A percentile compares a stretch with the other conserved stretches of the same genome.
These are phyloP conservation scores for cat (Felis catus) DNA, from an alignment of 2,113 vertebrate species.

Conservation along the genomic window F.catus_Fca126_mat1.0 CM031418.1:21046501-21047000, in stretches of 20 bases:
- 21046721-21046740: not conserved
- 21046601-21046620: not conserved
- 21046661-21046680: not conserved
- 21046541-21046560: not conserved
- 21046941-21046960: not conserved
- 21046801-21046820: not conserved
- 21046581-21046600: not conserved
- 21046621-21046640: not conserved
- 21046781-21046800: not conserved
- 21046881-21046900: not conserved
- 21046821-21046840: not conserved
- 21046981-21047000: not conserved
- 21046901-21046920: not conserved
- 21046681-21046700: not conserved
- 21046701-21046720: not conserved
- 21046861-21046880: not conserved
- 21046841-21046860: not conserved
- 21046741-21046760: not conserved
- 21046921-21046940: not conserved
- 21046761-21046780: not conserved
- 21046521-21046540: not conserved
- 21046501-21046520: not conserved
- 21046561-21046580: not conserved
- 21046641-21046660: not conserved
- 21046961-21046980: not conserved